Percentiles rank a stretch among this genome's conserved stretches.
Evolutionary conservation across 2,888 invertebrate species (phyloP).

Genomic region (Pseudoips prasinana): DNA sequence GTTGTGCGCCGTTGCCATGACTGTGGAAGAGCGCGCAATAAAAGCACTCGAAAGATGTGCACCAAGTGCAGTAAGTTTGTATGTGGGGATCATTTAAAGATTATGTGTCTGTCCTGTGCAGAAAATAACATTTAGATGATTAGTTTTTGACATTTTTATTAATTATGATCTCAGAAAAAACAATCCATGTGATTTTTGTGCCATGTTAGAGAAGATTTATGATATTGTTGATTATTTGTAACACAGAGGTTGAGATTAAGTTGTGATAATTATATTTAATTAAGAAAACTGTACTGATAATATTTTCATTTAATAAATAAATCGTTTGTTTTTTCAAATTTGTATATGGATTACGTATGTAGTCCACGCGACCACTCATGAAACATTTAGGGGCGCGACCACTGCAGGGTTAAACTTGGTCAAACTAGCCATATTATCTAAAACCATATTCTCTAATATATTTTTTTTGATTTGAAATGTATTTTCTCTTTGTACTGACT

Average conservation of each 20-base stretch:
- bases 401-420: slow-evolving; percentile 1
- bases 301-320: no score
- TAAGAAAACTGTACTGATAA: no score
- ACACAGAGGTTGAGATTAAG: no score
- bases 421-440: no score
- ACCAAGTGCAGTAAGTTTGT: slow-evolving; percentile 6
- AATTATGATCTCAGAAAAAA: no score
- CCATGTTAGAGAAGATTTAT: background rate
- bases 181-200: background rate
- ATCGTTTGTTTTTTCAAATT: no score
- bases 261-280: no score
- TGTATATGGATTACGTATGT: background rate
- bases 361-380: slow-evolving; percentile 1
- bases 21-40: slow-evolving; percentile 12
- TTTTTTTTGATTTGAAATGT: no score
- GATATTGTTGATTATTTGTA: slow-evolving; percentile 1
- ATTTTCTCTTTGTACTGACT: no score
- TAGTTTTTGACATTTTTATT: background rate
- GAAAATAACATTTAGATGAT: background rate
- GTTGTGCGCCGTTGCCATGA: background rate
- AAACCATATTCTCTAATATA: no score
- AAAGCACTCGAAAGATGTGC: slow-evolving; percentile 14
- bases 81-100: slow-evolving; percentile 13
- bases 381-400: background rate
- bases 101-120: slow-evolving; percentile 12